Percentiles rank a stretch among this genome's conserved stretches.
These are phyloP conservation scores for Mareca strepera DNA, from an alignment of 2,797 vertebrate genomes.

Conservation along the genomic window DNA sequence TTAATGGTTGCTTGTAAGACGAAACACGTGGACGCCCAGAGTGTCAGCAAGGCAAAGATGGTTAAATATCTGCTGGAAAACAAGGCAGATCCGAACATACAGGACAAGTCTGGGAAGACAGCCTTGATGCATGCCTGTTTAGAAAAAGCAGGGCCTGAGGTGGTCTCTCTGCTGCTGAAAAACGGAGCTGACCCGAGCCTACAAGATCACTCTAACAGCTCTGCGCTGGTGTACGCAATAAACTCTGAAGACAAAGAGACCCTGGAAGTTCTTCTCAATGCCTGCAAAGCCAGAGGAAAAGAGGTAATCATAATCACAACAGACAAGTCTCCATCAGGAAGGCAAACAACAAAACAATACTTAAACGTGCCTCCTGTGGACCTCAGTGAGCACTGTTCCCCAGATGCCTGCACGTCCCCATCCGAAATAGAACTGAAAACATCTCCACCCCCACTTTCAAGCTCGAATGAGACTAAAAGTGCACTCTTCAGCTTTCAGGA, in stretches of 20 bases:
- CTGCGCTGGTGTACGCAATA: conserved; percentile 87
- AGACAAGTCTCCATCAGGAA: conserved; percentile 82
- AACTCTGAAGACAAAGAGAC: conserved; percentile 85
- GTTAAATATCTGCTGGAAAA: conserved; percentile 92
- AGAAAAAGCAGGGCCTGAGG: conserved; percentile 83
- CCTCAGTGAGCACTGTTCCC: conserved; percentile 73
- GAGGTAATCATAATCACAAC: conserved; percentile 93
- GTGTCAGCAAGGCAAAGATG: conserved; percentile 87
- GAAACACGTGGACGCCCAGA: conserved; percentile 84
- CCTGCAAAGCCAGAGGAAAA: conserved; percentile 85
- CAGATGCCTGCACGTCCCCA: conserved; percentile 73
- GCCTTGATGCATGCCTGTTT: conserved; percentile 91
- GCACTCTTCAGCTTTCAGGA: conserved; percentile 79
- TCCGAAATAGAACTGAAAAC: conserved; percentile 81
- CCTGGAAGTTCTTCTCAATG: conserved; percentile 84
- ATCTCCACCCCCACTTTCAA: conserved; percentile 59
- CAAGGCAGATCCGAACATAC: conserved; percentile 92
- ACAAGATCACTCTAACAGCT: conserved; percentile 87
- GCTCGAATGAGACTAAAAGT: conserved; percentile 60
- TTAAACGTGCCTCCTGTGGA: conserved; percentile 86
- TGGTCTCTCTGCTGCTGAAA: conserved; percentile 85
- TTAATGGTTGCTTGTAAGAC: conserved; percentile 92
- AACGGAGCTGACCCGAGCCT: conserved; percentile 87
- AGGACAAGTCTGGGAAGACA: conserved; percentile 91
- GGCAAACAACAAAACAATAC: conserved; percentile 87